A percentile compares a stretch with the other conserved stretches of the same genome.
Conservation (phyloP, 2,888 invertebrate genomes). For the Chrysolina oricalcia region DNA sequence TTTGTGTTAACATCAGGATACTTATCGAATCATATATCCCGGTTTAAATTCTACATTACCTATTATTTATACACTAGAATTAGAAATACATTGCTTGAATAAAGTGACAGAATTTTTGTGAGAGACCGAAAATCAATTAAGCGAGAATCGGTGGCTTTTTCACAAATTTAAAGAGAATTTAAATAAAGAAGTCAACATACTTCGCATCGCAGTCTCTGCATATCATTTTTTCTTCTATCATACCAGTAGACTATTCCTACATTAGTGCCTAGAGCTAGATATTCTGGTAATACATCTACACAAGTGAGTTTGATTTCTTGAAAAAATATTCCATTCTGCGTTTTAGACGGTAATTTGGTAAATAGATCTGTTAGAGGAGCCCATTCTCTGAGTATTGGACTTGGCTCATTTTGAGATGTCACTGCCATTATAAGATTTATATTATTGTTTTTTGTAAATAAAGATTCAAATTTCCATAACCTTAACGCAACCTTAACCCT, state of each 20-base stretch:
- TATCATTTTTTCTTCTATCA: conserved; percentile 82
- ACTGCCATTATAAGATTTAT: conserved; percentile 37
- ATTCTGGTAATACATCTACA: conserved; percentile 87
- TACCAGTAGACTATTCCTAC: conserved; percentile 92
- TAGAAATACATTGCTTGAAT: no score
- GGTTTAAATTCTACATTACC: no score
- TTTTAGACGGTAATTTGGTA: conserved; percentile 83
- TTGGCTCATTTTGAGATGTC: conserved; percentile 33
- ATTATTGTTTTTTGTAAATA: neutral
- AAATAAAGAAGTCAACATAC: conserved; percentile 71
- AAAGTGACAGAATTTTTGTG: no score
- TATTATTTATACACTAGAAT: no score
- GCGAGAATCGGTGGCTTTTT: no score
- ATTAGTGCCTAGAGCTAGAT: conserved; percentile 89
- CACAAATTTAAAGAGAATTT: neutral
- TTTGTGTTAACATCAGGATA: no score
- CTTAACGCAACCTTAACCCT: no score
- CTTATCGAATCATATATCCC: no score
- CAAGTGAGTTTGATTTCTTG: conserved; percentile 86
- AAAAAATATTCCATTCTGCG: conserved; percentile 84
- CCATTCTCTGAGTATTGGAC: conserved; percentile 80
- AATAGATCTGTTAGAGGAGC: conserved; percentile 84
- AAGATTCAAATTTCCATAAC: no score
- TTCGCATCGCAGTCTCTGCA: conserved; percentile 87
- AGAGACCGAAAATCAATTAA: no score